A percentile compares a stretch with the other conserved stretches of the same genome.
Conservation (phyloP, 1,140 invertebrate genomes). For the Neodiprion fabricii region DNA sequence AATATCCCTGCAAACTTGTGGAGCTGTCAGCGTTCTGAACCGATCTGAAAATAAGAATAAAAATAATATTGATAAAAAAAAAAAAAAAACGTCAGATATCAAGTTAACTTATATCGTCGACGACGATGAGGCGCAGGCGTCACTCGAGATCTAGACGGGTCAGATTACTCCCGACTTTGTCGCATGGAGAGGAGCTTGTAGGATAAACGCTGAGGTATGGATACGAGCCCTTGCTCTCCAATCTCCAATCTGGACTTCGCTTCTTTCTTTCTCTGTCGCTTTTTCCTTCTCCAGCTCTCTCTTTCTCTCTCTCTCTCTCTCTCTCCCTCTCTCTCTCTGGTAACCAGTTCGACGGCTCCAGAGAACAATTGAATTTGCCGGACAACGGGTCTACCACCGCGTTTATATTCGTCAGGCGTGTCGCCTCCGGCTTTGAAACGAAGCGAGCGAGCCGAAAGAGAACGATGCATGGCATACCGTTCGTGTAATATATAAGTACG, state of each 20-base stretch:
- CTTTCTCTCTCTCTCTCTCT: not conserved
- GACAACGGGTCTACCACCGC: not conserved
- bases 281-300: not conserved
- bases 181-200: not conserved
- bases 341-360: not conserved
- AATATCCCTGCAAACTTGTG: too few relatives aligned
- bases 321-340: not conserved
- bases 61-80: too few relatives aligned
- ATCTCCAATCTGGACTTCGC: not conserved
- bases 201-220: not conserved
- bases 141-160: not conserved
- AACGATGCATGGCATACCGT: not conserved
- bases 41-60: too few relatives aligned
- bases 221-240: not conserved
- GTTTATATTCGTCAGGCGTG: not conserved
- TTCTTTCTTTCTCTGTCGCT: not conserved
- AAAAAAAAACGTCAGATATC: not conserved
- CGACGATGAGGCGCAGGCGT: not conserved
- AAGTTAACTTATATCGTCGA: not conserved
- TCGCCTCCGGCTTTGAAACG: not conserved
- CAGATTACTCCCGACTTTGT: not conserved
- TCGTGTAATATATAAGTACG: too few relatives aligned
- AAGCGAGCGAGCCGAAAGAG: not conserved
- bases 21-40: too few relatives aligned
- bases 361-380: slow-evolving; percentile 5